Conservation (phyloP, 2,797 vertebrate genomes). For the Chaunax sp. region DNA sequence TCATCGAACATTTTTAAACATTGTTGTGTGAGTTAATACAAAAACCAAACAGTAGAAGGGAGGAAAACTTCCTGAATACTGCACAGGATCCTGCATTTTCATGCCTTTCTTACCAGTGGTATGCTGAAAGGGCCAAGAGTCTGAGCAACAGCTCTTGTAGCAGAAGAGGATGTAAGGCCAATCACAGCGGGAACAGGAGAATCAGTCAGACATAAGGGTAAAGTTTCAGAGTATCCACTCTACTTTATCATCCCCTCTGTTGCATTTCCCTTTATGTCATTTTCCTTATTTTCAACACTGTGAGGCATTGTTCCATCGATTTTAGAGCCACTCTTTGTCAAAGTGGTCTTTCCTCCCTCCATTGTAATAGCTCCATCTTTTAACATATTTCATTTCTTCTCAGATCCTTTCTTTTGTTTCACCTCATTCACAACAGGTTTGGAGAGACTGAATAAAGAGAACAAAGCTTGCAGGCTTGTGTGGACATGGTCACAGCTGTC, state of each 20-base stretch:
- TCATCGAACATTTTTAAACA: too few species aligned
- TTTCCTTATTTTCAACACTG: not conserved
- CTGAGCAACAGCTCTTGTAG: slow-evolving; percentile 79
- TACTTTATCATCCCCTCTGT: slow-evolving; percentile 5
- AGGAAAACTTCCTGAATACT: too few species aligned
- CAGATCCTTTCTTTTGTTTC: not conserved
- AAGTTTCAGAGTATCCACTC: slow-evolving; percentile 5
- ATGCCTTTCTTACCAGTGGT: slow-evolving; percentile 72
- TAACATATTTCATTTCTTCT: too few species aligned
- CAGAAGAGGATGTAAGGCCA: slow-evolving; percentile 82
- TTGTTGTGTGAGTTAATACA: not conserved
- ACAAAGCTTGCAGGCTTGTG: slow-evolving; percentile 71
- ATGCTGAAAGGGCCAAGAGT: slow-evolving; percentile 79
- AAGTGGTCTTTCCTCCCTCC: too few species aligned
- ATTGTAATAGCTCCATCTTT: too few species aligned
- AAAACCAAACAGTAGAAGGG: too few species aligned
- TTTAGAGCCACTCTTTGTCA: not conserved
- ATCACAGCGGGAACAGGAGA: slow-evolving; percentile 79
- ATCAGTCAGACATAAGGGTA: slow-evolving; percentile 57
- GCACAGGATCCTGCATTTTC: not conserved
- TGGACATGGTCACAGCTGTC: slow-evolving; percentile 82
- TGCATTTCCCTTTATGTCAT: slow-evolving; percentile 1
- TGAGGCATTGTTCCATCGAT: not conserved
- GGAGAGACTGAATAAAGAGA: slow-evolving; percentile 69
- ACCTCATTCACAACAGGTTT: not conserved